Evolutionary conservation across 2,797 vertebrate species (phyloP), one percentile per base, ranked within the genome.

Genomic region (Okamejei kenojei): DNA sequence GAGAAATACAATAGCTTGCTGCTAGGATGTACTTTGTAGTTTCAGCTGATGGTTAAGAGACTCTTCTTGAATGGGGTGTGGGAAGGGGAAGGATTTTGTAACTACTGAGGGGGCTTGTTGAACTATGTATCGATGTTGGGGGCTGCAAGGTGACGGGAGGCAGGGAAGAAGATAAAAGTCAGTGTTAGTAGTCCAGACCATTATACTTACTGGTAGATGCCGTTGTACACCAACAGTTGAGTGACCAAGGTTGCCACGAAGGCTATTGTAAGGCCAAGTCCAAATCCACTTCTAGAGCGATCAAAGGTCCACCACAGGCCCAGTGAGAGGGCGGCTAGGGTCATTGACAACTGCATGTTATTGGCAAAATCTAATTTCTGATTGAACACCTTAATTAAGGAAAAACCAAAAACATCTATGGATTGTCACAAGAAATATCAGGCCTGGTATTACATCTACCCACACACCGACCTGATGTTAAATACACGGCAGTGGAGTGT

Each of bases 221-320:
- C 99, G 4, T 99, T 99, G 96, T 99, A 99, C 95, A 99, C 98
- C 78, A 99, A 96, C 93, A 99, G 96, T 96, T 99, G 99, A 0
- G 98, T 97, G 96, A 99, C 97, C 77, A 99, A 96, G 0, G 99
- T 99, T 78, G 99, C 99, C 15, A 99, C 96, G 95, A 99, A 97
- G 92, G 99, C 99, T 6, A 99, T 98, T 93, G 98, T 99, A 95
- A 99, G 97, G n/a, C 99, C 99, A 91, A 99, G 97, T 19, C 99
- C 99, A 0, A 99, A 98, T 94, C 99, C 99, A 38, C 99, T 99
- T 94, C 99, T 97, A 93, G 99, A 99, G 38, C 99, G 97, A 95
- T 99, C 99, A 45, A 99, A 99, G 0, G 98, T 99, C 99, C 99
- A 99, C 99, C 99, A 99, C 26, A 99, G 97, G 32, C 99, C 99